phyloP scores from a whole-genome alignment of 1,140 invertebrate genomes.

The Lordiphosa clarofinis region DNA sequence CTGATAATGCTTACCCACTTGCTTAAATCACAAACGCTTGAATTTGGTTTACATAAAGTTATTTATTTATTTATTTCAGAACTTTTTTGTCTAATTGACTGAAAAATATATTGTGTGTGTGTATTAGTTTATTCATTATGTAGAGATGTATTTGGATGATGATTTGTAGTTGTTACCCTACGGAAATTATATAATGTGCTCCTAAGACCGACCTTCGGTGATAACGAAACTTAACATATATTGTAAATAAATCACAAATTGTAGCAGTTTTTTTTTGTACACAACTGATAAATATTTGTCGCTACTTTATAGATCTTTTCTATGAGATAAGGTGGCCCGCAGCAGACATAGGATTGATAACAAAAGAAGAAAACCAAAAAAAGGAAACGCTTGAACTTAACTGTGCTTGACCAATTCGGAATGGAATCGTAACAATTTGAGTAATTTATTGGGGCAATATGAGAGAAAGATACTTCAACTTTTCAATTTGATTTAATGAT shows the following conservation, averaged over 20 bases:
- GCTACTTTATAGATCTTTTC: slow-evolving; percentile 8
- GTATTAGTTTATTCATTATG: slow-evolving; percentile 40
- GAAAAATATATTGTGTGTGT: slow-evolving; percentile 54
- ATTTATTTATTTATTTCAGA: slow-evolving; percentile 40
- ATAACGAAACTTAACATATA: slow-evolving; percentile 41
- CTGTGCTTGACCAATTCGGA: slow-evolving; percentile 45
- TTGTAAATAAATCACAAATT: slow-evolving; percentile 60
- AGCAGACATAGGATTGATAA: slow-evolving; percentile 33
- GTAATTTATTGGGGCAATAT: slow-evolving; percentile 50
- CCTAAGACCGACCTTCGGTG: slow-evolving; percentile 24
- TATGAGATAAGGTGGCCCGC: slow-evolving; percentile 12
- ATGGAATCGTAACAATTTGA: slow-evolving; percentile 20
- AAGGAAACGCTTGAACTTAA: slow-evolving; percentile 32
- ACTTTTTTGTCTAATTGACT: slow-evolving; percentile 61
- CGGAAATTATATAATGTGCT: slow-evolving; percentile 34
- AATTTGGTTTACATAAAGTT: slow-evolving; percentile 15
- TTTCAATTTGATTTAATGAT: slow-evolving; percentile 36
- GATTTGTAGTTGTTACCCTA: slow-evolving; percentile 15
- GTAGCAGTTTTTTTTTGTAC: slow-evolving; percentile 6
- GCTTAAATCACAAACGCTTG: slow-evolving; percentile 3
- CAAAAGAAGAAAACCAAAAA: slow-evolving; percentile 44
- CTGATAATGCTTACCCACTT: background rate
- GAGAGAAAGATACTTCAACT: slow-evolving; percentile 19
- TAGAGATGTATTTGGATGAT: slow-evolving; percentile 35
- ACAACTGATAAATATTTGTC: slow-evolving; percentile 31